phyloP scores from a whole-genome alignment of 2,797 vertebrate genomes.

The Ciconia nigra region DNA sequence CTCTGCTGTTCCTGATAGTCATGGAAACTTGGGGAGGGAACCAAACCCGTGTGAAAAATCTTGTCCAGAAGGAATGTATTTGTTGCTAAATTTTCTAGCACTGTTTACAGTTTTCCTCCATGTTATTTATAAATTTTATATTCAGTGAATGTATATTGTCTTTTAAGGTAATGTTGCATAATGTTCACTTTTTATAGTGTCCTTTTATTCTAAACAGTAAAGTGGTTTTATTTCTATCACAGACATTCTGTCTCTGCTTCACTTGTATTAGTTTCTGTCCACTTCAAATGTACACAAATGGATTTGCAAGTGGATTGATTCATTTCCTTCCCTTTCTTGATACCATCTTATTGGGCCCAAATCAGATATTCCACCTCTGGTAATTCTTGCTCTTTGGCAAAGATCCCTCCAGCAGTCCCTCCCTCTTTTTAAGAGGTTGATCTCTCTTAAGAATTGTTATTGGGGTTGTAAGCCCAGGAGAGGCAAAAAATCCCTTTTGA shows the following conservation, averaged over 20 bases:
- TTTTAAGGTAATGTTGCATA: conserved; percentile 80
- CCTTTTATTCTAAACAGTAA: conserved; percentile 85
- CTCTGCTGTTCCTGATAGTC: conserved; percentile 66
- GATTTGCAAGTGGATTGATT: conserved; percentile 9
- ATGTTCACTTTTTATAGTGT: conserved; percentile 85
- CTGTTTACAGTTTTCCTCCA: conserved; percentile 83
- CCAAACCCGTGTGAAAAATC: conserved; percentile 68
- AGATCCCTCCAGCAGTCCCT: not conserved
- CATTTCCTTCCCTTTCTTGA: not conserved
- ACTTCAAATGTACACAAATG: not conserved
- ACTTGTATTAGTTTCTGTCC: conserved; percentile 28
- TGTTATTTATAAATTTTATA: conserved; percentile 88
- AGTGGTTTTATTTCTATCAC: conserved; percentile 85
- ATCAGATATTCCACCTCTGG: not conserved
- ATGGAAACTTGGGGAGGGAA: conserved; percentile 64
- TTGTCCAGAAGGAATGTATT: conserved; percentile 79
- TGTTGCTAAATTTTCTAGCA: conserved; percentile 83
- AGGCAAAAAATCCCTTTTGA: not conserved
- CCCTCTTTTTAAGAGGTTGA: not conserved
- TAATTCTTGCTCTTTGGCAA: not conserved
- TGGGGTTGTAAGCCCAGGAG: not conserved
- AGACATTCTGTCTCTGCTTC: conserved; percentile 60
- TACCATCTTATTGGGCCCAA: not conserved
- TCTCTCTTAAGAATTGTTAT: not conserved
- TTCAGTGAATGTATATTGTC: conserved; percentile 85